Conservation (phyloP, 2,888 invertebrate species). For the Trachelus iudaicus region DNA sequence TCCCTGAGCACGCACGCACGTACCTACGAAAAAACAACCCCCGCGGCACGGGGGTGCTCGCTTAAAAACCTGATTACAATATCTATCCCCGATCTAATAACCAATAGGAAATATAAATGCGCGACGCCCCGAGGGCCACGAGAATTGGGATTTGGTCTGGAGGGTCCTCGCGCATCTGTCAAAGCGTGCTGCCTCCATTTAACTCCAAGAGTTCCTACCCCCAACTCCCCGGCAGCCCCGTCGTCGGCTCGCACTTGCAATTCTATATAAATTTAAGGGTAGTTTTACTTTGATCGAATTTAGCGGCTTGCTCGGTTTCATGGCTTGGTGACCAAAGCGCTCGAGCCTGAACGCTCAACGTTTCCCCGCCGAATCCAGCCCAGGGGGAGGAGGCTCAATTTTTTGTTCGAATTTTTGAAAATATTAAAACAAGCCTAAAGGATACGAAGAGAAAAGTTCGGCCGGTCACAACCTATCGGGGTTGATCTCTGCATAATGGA, state of each 20-base stretch:
- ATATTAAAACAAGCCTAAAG: not conserved
- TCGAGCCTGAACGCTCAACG: not conserved
- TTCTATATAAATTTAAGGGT: not conserved
- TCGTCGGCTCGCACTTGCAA: not conserved
- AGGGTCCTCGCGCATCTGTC: constrained; percentile 46
- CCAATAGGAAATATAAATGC: constrained; percentile 23
- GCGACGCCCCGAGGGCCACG: constrained; percentile 17
- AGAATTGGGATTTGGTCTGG: constrained; percentile 40
- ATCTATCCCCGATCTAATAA: constrained; percentile 52
- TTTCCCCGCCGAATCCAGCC: not conserved
- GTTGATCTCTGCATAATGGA: not conserved
- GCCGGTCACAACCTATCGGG: not conserved
- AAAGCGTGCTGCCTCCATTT: constrained; percentile 20
- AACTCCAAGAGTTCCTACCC: not conserved
- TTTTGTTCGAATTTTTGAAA: too few species aligned
- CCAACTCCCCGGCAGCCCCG: not conserved
- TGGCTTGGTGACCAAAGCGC: constrained; percentile 35
- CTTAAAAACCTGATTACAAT: constrained; percentile 57
- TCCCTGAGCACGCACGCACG: constrained; percentile 25
- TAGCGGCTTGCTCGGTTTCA: constrained; percentile 37
- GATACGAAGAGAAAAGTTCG: not conserved
- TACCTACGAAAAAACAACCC: not conserved
- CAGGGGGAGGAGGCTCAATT: too few species aligned
- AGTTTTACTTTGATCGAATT: constrained; percentile 8
- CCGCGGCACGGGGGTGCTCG: constrained; percentile 17